phyloP scores from a whole-genome alignment of 2,113 vertebrate genomes.

The Oreocharis arfaki region DNA sequence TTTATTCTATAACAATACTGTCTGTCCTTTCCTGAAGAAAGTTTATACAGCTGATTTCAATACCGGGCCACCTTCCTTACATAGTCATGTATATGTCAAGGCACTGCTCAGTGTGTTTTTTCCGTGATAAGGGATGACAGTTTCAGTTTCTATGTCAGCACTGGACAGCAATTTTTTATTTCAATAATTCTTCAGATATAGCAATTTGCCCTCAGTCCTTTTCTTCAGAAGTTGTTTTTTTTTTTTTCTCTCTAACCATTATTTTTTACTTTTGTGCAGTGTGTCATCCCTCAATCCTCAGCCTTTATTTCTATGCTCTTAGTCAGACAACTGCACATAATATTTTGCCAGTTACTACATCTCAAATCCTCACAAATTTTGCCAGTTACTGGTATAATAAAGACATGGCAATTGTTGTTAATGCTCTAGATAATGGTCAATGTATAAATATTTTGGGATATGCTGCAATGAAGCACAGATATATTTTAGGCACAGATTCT shows the following conservation, averaged over 20 bases:
- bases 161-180: not conserved
- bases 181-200: not conserved
- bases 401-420: not conserved
- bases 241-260: not conserved
- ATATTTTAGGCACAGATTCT: not conserved
- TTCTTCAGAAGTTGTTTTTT: not conserved
- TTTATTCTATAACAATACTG: not conserved
- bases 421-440: not conserved
- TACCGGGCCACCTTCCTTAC: not conserved
- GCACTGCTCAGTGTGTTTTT: not conserved
- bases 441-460: not conserved
- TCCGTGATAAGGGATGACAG: not conserved
- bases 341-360: not conserved
- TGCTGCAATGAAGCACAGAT: not conserved
- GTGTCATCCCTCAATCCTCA: not conserved
- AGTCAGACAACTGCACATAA: not conserved
- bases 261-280: not conserved
- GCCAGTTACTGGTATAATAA: not conserved
- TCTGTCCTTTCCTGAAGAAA: not conserved
- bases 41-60: not conserved
- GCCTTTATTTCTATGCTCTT: not conserved
- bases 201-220: accelerated
- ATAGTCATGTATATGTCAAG: not conserved
- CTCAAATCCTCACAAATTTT: not conserved
- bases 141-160: not conserved